phyloP scores from a whole-genome alignment of 1,140 invertebrate genomes.

The Sweltsa coloradensis region DNA sequence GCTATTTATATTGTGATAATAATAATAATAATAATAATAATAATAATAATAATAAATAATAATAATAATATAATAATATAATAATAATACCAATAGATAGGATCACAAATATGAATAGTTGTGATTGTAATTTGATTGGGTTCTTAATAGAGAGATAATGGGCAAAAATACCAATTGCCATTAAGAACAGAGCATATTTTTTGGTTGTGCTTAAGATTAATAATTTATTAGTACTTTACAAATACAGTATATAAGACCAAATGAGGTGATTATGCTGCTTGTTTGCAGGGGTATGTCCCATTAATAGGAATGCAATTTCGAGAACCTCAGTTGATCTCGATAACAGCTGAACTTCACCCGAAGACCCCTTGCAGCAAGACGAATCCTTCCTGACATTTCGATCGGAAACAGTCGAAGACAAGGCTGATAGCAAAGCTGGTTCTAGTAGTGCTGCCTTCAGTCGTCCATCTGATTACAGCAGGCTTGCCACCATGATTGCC shows the following conservation, averaged over 20 bases:
- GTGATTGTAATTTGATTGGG: background rate
- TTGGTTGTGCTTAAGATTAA: background rate
- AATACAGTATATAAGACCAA: too few species aligned
- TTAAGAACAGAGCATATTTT: background rate
- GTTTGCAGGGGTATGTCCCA: constrained; percentile 35
- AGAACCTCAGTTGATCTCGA: too few species aligned
- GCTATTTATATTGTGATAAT: too few species aligned
- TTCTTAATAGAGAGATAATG: background rate
- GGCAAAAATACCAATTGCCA: background rate
- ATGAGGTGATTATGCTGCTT: background rate
- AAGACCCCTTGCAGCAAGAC: too few species aligned
- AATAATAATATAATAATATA: too few species aligned
- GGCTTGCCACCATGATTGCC: constrained; percentile 27
- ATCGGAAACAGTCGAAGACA: constrained; percentile 13
- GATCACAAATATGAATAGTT: too few species aligned
- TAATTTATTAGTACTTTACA: background rate
- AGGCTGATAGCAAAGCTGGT: constrained; percentile 9
- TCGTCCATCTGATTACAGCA: constrained; percentile 39
- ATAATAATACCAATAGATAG: too few species aligned
- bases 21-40: too few species aligned
- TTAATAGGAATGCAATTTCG: constrained; percentile 35
- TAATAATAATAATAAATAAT: too few species aligned
- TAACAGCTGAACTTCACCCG: too few species aligned
- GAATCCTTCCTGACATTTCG: constrained; percentile 1
- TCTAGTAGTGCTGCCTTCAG: constrained; percentile 25